Conservation (phyloP, 2,113 vertebrate genomes). For the Alosa alosa region DNA sequence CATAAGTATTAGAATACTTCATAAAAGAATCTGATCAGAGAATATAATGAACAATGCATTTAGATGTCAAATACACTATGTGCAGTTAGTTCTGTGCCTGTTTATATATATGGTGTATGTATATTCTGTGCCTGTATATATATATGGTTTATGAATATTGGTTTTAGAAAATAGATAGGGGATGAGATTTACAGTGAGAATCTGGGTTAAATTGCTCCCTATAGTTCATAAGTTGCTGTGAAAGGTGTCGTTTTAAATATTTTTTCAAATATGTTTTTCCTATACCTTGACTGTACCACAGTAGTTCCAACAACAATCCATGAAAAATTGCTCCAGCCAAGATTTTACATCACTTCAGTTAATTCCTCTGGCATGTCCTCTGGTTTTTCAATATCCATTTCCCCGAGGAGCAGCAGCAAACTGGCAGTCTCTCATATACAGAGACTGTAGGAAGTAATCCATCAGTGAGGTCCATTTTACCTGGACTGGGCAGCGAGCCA, state of each 20-base stretch:
- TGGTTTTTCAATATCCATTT: constrained; percentile 29
- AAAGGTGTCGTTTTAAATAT: background rate
- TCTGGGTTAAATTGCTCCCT: background rate
- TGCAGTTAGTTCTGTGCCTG: background rate
- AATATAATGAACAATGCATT: background rate
- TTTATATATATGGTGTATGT: no score
- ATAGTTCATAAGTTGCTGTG: background rate
- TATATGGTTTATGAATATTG: background rate
- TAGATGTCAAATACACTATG: no score
- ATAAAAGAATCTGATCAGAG: background rate
- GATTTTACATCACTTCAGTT: constrained; percentile 23
- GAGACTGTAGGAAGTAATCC: constrained; percentile 21
- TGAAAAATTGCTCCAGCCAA: background rate
- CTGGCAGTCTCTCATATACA: constrained; percentile 34
- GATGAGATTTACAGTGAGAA: background rate
- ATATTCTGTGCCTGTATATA: no score
- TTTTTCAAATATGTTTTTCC: background rate
- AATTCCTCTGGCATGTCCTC: constrained; percentile 18
- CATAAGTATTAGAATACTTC: background rate
- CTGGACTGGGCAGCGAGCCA: constrained; percentile 18
- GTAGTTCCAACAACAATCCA: background rate
- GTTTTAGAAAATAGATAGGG: background rate
- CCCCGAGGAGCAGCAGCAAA: constrained; percentile 5
- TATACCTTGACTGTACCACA: background rate
- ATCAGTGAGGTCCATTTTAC: constrained; percentile 29